Conservation (phyloP, 2,888 invertebrate genomes). For the Stenurella melanura region DNA sequence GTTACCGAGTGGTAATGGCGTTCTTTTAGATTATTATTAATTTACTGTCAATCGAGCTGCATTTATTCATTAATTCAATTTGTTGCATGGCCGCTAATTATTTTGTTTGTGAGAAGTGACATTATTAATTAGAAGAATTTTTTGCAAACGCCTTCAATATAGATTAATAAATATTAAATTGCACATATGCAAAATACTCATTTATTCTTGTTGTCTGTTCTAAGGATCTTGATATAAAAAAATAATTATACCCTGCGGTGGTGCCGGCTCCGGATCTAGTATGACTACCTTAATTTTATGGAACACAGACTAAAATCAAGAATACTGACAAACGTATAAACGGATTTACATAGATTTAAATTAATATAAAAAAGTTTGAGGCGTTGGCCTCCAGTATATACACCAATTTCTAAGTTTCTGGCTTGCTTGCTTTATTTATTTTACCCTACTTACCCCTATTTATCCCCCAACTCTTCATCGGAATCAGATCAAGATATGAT, state of each 20-base stretch:
- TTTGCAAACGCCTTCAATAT: background rate
- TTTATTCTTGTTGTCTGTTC: background rate
- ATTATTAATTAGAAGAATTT: background rate
- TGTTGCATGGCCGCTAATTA: background rate
- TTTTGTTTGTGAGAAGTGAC: constrained; percentile 4
- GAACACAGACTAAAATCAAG: no score
- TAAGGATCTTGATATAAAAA: background rate
- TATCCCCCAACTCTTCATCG: no score
- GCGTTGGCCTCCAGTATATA: no score
- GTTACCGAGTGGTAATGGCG: background rate
- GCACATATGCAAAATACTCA: background rate
- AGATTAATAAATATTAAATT: background rate
- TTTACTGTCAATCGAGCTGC: background rate
- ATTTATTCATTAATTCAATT: background rate
- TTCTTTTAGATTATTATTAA: background rate
- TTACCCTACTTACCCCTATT: no score
- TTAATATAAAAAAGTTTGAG: no score
- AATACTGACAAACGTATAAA: no score
- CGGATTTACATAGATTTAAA: no score
- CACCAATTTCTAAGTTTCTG: no score
- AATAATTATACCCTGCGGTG: background rate
- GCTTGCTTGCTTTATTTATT: no score
- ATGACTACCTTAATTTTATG: background rate
- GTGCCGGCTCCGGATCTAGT: background rate
- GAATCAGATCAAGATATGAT: no score